Evolutionary conservation across 2,888 invertebrate genomes (phyloP).

Genomic region (Cyclophora albipunctata): DNA sequence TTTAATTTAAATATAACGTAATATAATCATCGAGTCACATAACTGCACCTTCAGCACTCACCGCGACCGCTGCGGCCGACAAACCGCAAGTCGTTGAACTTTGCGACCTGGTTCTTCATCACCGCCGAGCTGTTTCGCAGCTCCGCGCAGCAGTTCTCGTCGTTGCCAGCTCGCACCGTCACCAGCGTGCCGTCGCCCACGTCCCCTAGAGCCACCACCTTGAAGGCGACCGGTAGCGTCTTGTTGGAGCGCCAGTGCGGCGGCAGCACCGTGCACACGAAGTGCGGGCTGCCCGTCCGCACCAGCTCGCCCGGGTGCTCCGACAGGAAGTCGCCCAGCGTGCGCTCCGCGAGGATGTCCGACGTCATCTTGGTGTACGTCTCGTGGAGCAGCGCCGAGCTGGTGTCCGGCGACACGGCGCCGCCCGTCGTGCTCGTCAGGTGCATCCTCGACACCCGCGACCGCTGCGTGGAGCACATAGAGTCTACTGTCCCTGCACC

Average conservation of each 20-base stretch:
- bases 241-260: slow-evolving; percentile 99
- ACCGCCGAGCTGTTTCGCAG: slow-evolving; percentile 95
- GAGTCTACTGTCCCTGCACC: slow-evolving; percentile 40
- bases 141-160: slow-evolving; percentile 98
- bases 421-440: slow-evolving; percentile 69
- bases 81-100: slow-evolving; percentile 98
- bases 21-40: slow-evolving; percentile 38
- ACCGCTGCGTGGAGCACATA: slow-evolving; percentile 72
- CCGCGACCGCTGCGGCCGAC: slow-evolving; percentile 99
- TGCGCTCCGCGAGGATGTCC: slow-evolving; percentile 90
- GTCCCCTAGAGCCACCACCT: slow-evolving; percentile 95
- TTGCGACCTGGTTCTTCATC: slow-evolving; percentile 99
- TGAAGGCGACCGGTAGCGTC: slow-evolving; percentile 97
- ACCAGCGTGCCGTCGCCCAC: slow-evolving; percentile 97
- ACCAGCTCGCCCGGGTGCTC: slow-evolving; percentile 95
- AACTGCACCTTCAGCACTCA: slow-evolving; percentile 80
- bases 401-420: slow-evolving; percentile 81
- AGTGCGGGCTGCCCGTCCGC: slow-evolving; percentile 93
- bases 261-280: slow-evolving; percentile 96
- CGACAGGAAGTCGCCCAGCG: slow-evolving; percentile 89
- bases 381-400: slow-evolving; percentile 83
- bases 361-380: slow-evolving; percentile 93
- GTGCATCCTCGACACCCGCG: slow-evolving; percentile 72
- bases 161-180: slow-evolving; percentile 96
- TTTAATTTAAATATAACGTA: slow-evolving; percentile 8